These are phyloP conservation scores for Zaprionus nigranus DNA, from an alignment of 1,140 invertebrate genomes.

Conservation along the genomic window DNA sequence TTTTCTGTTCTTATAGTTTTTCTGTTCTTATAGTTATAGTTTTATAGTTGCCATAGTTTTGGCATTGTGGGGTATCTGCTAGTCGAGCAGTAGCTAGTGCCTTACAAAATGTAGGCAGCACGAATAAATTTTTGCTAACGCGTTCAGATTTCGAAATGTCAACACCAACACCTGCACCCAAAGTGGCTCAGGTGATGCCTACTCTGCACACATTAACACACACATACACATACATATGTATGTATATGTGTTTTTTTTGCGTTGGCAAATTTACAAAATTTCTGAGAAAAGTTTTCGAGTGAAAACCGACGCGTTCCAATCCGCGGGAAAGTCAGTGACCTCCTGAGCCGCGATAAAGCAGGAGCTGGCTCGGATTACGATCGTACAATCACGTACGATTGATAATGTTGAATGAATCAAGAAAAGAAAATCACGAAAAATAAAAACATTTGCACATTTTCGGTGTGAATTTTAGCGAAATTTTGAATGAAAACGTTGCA, in stretches of 20 bases:
- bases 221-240: conserved; percentile 20
- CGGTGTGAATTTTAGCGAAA: conserved; percentile 62
- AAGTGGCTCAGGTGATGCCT: conserved; percentile 74
- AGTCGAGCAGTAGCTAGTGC: neutral
- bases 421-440: neutral
- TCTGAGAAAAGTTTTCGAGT: conserved; percentile 61
- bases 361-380: conserved; percentile 12
- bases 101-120: conserved; percentile 40
- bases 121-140: conserved; percentile 67
- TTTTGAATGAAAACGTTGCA: conserved; percentile 52
- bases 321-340: conserved; percentile 63
- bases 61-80: neutral
- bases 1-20: too few relatives aligned
- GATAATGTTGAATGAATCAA: conserved; percentile 48
- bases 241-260: conserved; percentile 41
- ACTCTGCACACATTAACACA: conserved; percentile 26
- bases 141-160: conserved; percentile 79
- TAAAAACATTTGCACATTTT: conserved; percentile 24
- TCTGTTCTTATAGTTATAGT: too few relatives aligned
- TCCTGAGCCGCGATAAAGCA: conserved; percentile 46
- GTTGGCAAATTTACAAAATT: conserved; percentile 54
- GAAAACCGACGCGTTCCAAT: conserved; percentile 61
- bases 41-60: too few relatives aligned
- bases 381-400: conserved; percentile 1
- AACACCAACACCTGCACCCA: conserved; percentile 73